Evolutionary conservation across 2,888 invertebrate species (phyloP).

Genomic region (Thyatira batis): DNA sequence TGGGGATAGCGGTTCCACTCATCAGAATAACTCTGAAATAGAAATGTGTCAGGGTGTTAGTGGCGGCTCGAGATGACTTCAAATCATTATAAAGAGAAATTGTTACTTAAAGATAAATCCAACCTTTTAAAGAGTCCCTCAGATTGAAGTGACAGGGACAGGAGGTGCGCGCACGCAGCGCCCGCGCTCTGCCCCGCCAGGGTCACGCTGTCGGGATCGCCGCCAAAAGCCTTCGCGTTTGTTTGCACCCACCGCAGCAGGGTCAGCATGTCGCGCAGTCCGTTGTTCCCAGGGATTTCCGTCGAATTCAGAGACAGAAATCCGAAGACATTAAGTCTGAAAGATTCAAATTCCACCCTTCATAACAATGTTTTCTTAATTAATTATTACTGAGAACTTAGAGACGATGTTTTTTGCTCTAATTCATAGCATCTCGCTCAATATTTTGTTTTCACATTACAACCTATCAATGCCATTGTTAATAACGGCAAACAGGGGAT

Average conservation of each 20-base stretch:
- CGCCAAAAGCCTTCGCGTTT: conserved; percentile 38
- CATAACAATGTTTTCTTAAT: conserved; percentile 14
- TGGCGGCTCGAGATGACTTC: no score
- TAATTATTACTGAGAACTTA: no score
- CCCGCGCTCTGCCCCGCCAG: conserved; percentile 41
- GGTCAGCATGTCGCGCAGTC: conserved; percentile 38
- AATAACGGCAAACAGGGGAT: no score
- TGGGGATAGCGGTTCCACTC: conserved; percentile 30
- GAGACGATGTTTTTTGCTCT: no score
- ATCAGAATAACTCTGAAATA: conserved; percentile 27
- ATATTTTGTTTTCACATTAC: no score
- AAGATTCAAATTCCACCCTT: neutral
- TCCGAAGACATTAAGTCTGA: conserved; percentile 41
- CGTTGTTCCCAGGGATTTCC: conserved; percentile 46
- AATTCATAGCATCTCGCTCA: no score
- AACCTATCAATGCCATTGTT: no score
- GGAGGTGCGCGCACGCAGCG: conserved; percentile 26
- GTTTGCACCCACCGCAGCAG: conserved; percentile 42
- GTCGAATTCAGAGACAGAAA: conserved; percentile 44
- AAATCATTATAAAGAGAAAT: no score
- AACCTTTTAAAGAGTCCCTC: conserved; percentile 30
- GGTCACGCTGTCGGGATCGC: conserved; percentile 36
- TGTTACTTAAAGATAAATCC: neutral
- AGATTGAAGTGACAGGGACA: conserved; percentile 30
- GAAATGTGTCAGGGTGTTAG: neutral